Base-by-base conservation (phyloP, 2,797 vertebrate genomes). In the Bradypodion pumilum region DNA sequence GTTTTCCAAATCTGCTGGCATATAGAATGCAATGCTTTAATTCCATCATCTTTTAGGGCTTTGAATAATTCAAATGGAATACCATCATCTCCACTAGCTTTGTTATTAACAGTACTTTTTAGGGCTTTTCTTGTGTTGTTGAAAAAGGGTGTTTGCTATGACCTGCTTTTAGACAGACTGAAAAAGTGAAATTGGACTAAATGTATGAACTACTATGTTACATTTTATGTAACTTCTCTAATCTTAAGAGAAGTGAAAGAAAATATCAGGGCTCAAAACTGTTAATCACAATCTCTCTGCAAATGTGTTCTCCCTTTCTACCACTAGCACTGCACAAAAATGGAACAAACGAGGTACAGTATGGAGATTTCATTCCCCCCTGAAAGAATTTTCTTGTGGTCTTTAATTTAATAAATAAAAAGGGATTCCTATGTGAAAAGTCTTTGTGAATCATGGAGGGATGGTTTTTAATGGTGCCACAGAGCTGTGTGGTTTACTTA, bases 281-380 rank as follows among this genome's bases (percentile, higher is more conserved):
- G 46, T 12, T 49, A 49, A 9, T 16, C 49, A 49, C 44, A 68
- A 25, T 2, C 2, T 15, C 16, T 25, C 15, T 29, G 19, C 37
- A 80, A 60, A 72, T 42, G 25, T 40, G 65, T 6, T 66, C 16
- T 52, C 40, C 25, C 23, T 19, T 49, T 6, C 16, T 35, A 69
- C 23, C 66, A 69, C 32, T 5, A 72, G 52, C 52, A 40, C 25
- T 16, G 40, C 56, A 63, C 37, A 42, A 40, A 27, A 77, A 12
- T 62, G 37, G 59, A 80, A 83, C 69, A 82, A 73, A 49, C 37
- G n/a, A n/a, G 42, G 52, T 32, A n/a, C n/a, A n/a, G n/a, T n/a
- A 12, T 70, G 25, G 52, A 42, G 44, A 63, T 42, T 49, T 37
- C 23, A 10, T 82, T 42, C 72, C 21, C 56, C 15, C 15, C 60